These are phyloP conservation scores for Allacma fusca DNA, from an alignment of 2,888 invertebrate species.

Conservation along the genomic window DNA sequence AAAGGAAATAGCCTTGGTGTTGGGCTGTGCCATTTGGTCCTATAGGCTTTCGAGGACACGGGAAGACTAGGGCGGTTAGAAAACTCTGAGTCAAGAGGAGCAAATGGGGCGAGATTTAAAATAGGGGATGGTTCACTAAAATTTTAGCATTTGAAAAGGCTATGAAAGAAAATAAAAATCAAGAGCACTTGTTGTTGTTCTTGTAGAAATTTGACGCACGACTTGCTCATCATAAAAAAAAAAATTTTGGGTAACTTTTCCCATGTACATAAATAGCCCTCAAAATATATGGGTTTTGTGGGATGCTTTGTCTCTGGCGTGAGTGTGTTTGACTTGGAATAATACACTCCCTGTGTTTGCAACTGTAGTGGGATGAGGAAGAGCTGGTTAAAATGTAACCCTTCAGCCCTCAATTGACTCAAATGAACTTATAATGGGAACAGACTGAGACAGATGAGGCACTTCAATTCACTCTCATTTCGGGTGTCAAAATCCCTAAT, in stretches of 20 bases:
- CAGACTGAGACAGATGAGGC: slow-evolving; percentile 25
- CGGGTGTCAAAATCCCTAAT: neutral
- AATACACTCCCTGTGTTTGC: neutral
- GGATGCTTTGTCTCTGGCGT: too few species aligned
- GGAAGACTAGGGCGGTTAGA: too few species aligned
- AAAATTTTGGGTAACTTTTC: neutral
- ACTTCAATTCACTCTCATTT: slow-evolving; percentile 22
- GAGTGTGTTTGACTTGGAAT: too few species aligned
- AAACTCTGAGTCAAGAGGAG: too few species aligned
- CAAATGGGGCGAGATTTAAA: too few species aligned
- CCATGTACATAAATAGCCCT: slow-evolving; percentile 1
- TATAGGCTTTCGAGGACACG: too few species aligned
- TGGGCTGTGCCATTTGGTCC: too few species aligned
- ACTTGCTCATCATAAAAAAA: slow-evolving; percentile 21
- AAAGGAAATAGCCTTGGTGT: too few species aligned
- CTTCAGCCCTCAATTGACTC: slow-evolving; percentile 22
- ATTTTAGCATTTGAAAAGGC: neutral
- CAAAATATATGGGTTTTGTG: too few species aligned
- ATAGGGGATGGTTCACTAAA: too few species aligned
- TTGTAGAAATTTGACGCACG: slow-evolving; percentile 40
- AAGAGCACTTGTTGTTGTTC: slow-evolving; percentile 33
- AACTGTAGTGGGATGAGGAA: neutral
- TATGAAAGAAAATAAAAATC: slow-evolving; percentile 9
- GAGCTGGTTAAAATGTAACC: slow-evolving; percentile 20
- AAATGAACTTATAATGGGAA: slow-evolving; percentile 13